Evolutionary conservation across 2,113 vertebrate genomes (phyloP), one percentile per base, ranked within the genome.

Genomic region (Amphilophus citrinellus): DNA sequence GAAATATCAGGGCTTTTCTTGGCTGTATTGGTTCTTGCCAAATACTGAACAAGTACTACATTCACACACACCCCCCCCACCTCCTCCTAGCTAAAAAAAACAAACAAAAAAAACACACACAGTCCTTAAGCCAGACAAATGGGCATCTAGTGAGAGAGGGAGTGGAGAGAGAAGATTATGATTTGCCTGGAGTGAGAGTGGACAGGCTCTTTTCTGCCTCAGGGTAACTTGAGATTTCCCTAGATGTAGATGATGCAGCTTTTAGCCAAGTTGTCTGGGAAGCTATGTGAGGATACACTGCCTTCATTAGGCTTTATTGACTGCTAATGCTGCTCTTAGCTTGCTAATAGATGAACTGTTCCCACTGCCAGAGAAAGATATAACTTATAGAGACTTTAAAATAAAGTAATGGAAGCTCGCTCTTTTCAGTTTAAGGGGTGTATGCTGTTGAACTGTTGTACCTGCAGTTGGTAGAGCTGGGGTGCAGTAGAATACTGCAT

Each of bases 271-370:
- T 56, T 65, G 66, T 63, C 76, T 84, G 66, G 56, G 75, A 66
- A 75, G 71, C 79, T 24, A 17, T 15, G 5, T 79, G 89, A 89
- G 42, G 42, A 82, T 20, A 17, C 13, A 15, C 79, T 59, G 75
- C 76, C 68, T 62, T 86, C 88, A 87, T 90, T 89, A 83, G 39
- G 86, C 56, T 71, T 14, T 13, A 66, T 73, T 39, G 44, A 65
- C 84, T 80, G 82, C 79, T 86, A 87, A 87, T 83, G 82, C 65
- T 68, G 63, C 86, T 77, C 77, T 88, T 65, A 81, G 63, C 80
- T 63, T 18, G 53, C 76, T 80, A 68, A 90, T 76, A 61, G 5
- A 32, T 32, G 24, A 61, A 59, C 35, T 61, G 37, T 58, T 77
- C 30, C 53, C 11, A 6, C 44, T 88, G 47, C 75, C 76, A 53